Percentiles rank a stretch among this genome's conserved stretches.
Conservation (phyloP, 2,113 vertebrate species). For the Ia io region DNA sequence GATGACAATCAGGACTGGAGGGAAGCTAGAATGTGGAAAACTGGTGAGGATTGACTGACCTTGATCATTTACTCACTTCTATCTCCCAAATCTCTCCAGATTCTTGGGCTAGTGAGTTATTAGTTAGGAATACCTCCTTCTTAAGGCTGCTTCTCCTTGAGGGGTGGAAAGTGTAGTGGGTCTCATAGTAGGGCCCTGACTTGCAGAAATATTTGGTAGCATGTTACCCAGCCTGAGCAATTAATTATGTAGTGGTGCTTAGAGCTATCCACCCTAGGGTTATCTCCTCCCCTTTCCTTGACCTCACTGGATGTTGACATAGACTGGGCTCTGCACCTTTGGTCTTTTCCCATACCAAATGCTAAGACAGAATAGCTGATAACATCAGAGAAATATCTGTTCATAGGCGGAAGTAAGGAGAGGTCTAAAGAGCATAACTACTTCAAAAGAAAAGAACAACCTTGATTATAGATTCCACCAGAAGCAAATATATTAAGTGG, state of each 20-base stretch:
- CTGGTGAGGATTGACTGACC: background rate
- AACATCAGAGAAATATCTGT: slow-evolving; percentile 25
- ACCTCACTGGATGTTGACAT: background rate
- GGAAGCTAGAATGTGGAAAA: background rate
- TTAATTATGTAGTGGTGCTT: background rate
- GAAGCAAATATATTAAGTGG: background rate
- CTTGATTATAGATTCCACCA: background rate
- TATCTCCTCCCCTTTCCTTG: background rate
- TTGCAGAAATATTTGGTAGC: background rate
- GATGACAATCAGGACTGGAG: background rate
- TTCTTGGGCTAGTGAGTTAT: background rate
- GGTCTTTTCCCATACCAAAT: background rate
- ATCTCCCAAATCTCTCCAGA: background rate
- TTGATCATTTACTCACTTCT: background rate
- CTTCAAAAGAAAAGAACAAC: slow-evolving; percentile 30
- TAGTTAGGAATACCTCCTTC: background rate
- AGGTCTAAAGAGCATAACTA: background rate
- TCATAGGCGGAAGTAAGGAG: background rate
- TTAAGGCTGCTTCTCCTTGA: background rate
- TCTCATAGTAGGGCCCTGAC: background rate
- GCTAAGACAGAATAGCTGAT: slow-evolving; percentile 8
- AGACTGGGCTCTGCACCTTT: background rate
- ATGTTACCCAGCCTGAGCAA: background rate
- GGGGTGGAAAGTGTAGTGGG: background rate
- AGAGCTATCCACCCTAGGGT: background rate